Evolutionary conservation across 2,113 vertebrate species (phyloP), one percentile per base, ranked within the genome.

Genomic region (Calcarius ornatus): DNA sequence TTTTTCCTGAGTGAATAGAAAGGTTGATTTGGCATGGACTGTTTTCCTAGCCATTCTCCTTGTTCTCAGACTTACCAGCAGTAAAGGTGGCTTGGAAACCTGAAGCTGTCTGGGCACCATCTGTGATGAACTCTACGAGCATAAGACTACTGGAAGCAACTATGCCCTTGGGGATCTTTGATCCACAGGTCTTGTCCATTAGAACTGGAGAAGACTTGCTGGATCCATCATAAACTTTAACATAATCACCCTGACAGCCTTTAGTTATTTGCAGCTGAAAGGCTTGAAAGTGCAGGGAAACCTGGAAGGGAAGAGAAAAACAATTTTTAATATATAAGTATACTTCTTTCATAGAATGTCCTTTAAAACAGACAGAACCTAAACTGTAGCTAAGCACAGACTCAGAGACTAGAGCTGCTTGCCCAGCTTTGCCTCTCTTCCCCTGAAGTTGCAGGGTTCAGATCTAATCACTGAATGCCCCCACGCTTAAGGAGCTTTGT

Each of bases 151-250:
- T 5, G 23, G 96, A 97, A 90, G 85, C 10, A 72, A 83, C 86
- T 68, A 97, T 2, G 0, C 59, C 33, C 8, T 5, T 79, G 15
- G 94, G 95, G 48, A 87, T 51, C 43, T 81, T 70, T 59, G 81
- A 88, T 47, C 97, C 92, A 90, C 96, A 97, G 12, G 96, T 96
- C n/a, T 95, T 97, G 68, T 96, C 86, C 80, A 97, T 86, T 56
- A 97, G 87, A 65, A 97, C 59, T 47, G 93, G 35, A 60, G 95
- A 95, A 56, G 89, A 93, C 54, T 89, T 97, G 89, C 84, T 96
- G 64, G 91, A 78, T 71, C 97, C 96, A 38, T 97, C 92, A 84
- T 97, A 97, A 86, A 97, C 56, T 77, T 93, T 97, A 70, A 97
- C 28, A 23, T 95, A 97, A 65, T 97, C 96, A 70, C 93, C 33